Conservation (phyloP, 2,888 invertebrate species). For the Campoletis raptor region DNA sequence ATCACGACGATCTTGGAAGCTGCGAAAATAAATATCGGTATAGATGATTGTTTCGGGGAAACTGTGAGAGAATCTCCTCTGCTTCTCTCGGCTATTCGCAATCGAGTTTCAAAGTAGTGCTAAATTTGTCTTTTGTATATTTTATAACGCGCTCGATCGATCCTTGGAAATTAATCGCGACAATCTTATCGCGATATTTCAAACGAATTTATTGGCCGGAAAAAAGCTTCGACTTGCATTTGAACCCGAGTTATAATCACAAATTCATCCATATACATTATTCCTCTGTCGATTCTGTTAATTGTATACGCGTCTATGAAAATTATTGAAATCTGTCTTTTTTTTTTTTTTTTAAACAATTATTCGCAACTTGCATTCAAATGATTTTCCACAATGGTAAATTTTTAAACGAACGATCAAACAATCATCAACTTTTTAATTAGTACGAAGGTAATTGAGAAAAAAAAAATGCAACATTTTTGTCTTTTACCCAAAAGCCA, state of each 20-base stretch:
- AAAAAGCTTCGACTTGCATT: too few relatives aligned
- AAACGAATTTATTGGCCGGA: conserved; percentile 6
- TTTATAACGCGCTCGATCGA: conserved; percentile 52
- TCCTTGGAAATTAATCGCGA: conserved; percentile 57
- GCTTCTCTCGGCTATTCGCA: not conserved
- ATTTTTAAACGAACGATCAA: not conserved
- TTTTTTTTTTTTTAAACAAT: not conserved
- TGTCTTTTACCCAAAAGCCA: conserved; percentile 79
- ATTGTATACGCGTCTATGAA: too few relatives aligned
- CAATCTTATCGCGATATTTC: conserved; percentile 57
- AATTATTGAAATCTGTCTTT: not conserved
- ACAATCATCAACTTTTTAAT: not conserved
- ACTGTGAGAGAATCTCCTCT: conserved; percentile 45
- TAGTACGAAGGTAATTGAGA: not conserved
- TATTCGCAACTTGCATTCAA: not conserved
- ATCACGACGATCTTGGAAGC: conserved; percentile 74
- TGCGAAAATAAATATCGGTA: conserved; percentile 77
- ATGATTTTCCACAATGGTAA: too few relatives aligned
- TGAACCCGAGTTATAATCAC: too few relatives aligned
- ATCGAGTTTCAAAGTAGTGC: conserved; percentile 46
- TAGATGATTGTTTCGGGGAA: conserved; percentile 75
- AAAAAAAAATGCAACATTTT: conserved; percentile 71
- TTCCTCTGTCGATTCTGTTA: too few relatives aligned
- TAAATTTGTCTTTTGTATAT: conserved; percentile 62
- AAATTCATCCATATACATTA: too few relatives aligned